Evolutionary conservation across 2,888 invertebrate species (phyloP).

Genomic region (Artemia sp.): DNA sequence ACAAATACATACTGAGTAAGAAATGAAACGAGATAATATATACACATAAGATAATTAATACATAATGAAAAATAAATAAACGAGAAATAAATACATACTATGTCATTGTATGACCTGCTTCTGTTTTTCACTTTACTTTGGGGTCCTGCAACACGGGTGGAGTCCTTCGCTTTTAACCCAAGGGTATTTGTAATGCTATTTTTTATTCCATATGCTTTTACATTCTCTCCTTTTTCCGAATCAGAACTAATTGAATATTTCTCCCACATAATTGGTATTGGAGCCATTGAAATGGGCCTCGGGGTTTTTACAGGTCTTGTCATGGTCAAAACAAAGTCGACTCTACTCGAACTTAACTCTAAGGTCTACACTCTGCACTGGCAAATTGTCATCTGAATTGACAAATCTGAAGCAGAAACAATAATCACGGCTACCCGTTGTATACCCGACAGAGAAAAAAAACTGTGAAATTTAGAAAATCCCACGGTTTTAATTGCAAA

Average conservation of each 20-base stretch:
- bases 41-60: not conserved
- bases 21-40: no score
- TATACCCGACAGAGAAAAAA: no score
- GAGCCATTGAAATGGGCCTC: conserved; percentile 9
- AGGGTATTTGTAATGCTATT: conserved; percentile 1
- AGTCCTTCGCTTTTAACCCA: conserved; percentile 1
- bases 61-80: not conserved
- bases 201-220: not conserved
- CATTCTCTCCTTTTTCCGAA: not conserved
- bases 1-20: no score
- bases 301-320: not conserved
- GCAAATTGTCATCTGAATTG: no score
- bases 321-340: not conserved
- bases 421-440: no score
- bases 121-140: conserved; percentile 1
- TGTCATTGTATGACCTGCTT: not conserved
- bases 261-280: not conserved
- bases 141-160: conserved; percentile 11
- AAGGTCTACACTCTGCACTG: no score
- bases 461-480: not conserved
- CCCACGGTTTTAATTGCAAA: conserved; percentile 14
- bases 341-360: no score
- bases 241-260: not conserved
- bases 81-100: conserved; percentile 1
- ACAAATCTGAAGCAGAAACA: no score